A percentile compares a stretch with the other conserved stretches of the same genome.
Conservation (phyloP, 2,113 vertebrate genomes). For the Parus major region DNA sequence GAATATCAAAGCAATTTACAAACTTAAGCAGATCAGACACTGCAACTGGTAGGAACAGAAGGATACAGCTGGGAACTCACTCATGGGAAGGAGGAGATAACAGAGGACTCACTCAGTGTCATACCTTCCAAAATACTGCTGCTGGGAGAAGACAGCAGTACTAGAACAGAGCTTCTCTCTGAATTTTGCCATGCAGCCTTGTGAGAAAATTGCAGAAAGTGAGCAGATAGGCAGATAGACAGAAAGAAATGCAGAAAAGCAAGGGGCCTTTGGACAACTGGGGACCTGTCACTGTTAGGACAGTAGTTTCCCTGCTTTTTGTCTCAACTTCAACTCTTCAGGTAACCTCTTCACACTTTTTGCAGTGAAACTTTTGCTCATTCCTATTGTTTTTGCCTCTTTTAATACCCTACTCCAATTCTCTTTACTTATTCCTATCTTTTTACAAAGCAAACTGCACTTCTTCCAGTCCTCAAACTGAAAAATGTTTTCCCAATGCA, state of each 20-base stretch:
- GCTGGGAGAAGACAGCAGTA: not conserved
- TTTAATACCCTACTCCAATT: not conserved
- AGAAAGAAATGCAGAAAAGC: not conserved
- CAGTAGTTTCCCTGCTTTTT: not conserved
- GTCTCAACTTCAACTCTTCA: not conserved
- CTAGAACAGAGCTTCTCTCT: not conserved
- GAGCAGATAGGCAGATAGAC: not conserved
- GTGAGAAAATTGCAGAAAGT: not conserved
- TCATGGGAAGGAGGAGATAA: constrained; percentile 1
- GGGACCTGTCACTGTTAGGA: not conserved
- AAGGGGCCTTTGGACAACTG: not conserved
- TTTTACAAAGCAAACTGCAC: not conserved
- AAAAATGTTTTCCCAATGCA: not conserved
- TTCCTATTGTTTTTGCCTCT: not conserved
- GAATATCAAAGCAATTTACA: constrained; percentile 45
- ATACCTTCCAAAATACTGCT: not conserved
- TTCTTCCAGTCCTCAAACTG: not conserved
- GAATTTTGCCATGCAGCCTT: not conserved
- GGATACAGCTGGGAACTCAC: constrained; percentile 35
- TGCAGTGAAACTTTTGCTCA: not conserved
- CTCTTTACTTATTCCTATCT: not conserved
- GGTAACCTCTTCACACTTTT: not conserved
- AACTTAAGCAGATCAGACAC: constrained; percentile 47
- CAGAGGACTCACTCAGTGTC: not conserved
- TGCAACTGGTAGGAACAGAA: constrained; percentile 54